These are phyloP conservation scores for Philypnodon macrostomus DNA, from an alignment of 2,797 vertebrate genomes.

Conservation along the genomic window DNA sequence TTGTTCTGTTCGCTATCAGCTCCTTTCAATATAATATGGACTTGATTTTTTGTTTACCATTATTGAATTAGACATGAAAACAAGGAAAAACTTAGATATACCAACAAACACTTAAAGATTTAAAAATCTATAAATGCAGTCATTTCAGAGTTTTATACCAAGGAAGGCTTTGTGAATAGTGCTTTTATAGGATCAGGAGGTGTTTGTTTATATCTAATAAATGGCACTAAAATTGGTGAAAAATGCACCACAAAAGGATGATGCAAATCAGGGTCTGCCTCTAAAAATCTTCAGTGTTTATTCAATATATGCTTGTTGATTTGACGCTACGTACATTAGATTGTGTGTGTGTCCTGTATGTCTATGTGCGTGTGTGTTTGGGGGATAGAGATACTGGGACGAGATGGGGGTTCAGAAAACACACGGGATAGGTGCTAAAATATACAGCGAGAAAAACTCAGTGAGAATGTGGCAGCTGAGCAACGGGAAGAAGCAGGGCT, in stretches of 20 bases:
- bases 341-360: constrained; percentile 21
- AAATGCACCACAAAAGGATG: constrained; percentile 46
- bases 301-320: constrained; percentile 50
- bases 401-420: constrained; percentile 50
- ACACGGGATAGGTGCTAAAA: constrained; percentile 73
- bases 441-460: constrained; percentile 77
- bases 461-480: constrained; percentile 68
- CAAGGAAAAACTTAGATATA: too few species aligned
- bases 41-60: too few species aligned
- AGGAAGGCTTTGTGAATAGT: constrained; percentile 39
- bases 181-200: constrained; percentile 57
- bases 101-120: too few species aligned
- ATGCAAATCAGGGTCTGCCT: constrained; percentile 44
- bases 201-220: constrained; percentile 47
- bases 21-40: too few species aligned
- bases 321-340: constrained; percentile 26
- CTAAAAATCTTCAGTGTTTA: constrained; percentile 56
- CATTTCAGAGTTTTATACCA: too few species aligned
- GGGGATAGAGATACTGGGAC: background rate
- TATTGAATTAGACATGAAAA: too few species aligned
- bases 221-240: constrained; percentile 51
- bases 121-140: too few species aligned
- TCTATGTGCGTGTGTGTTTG: constrained; percentile 23
- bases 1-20: too few species aligned
- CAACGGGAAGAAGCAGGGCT: constrained; percentile 46